phyloP scores from a whole-genome alignment of 1,140 invertebrate genomes.

The Lasaia peninsularis region DNA sequence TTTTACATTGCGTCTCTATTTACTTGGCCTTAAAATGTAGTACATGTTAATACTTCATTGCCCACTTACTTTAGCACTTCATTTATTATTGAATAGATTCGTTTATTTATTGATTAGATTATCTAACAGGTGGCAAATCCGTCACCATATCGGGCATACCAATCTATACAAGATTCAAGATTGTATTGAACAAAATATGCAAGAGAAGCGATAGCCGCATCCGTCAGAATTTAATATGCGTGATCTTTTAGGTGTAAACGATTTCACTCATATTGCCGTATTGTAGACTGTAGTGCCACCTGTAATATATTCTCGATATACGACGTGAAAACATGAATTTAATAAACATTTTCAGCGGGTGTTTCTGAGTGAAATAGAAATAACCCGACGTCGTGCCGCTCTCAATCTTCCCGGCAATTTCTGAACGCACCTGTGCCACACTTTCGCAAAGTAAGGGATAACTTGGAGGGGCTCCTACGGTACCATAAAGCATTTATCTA shows the following conservation, averaged over 20 bases:
- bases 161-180: too few relatives aligned
- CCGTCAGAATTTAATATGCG: constrained; percentile 2
- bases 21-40: too few relatives aligned
- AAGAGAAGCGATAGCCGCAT: too few relatives aligned
- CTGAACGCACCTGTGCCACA: constrained; percentile 7
- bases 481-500: constrained; percentile 10
- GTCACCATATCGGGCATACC: too few relatives aligned
- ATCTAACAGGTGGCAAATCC: too few relatives aligned
- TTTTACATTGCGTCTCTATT: too few relatives aligned
- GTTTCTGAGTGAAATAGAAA: constrained; percentile 8
- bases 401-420: constrained; percentile 9
- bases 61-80: too few relatives aligned
- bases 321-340: constrained; percentile 7
- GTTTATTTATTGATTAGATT: too few relatives aligned
- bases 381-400: constrained; percentile 1
- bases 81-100: too few relatives aligned
- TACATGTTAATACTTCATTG: too few relatives aligned
- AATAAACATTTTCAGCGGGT: constrained; percentile 10
- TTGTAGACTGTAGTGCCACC: constrained; percentile 3
- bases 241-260: not conserved
- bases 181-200: too few relatives aligned
- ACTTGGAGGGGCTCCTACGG: constrained; percentile 4
- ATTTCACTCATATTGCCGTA: constrained; percentile 4
- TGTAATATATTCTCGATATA: constrained; percentile 8
- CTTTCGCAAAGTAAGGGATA: constrained; percentile 8